phyloP scores from a whole-genome alignment of 2,888 invertebrate genomes.

The Ophonus ardosiacus region DNA sequence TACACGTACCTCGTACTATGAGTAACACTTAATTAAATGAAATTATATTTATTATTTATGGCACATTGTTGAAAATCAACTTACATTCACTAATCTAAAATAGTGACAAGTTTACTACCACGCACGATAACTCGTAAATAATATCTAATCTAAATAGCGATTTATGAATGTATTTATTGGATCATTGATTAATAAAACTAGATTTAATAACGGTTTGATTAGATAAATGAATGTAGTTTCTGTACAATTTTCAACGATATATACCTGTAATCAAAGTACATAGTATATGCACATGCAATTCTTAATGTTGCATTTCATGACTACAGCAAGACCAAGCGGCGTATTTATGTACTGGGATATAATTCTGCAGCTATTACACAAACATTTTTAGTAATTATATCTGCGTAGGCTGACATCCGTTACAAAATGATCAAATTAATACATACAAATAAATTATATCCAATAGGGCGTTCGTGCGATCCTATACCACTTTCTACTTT shows the following conservation, averaged over 20 bases:
- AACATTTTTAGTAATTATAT: constrained; percentile 11
- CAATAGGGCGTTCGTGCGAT: neutral
- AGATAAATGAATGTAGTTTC: constrained; percentile 16
- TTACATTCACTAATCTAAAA: neutral
- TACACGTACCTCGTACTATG: neutral
- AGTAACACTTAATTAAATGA: neutral
- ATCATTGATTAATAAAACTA: constrained; percentile 34
- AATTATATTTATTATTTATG: no score
- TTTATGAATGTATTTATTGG: constrained; percentile 18
- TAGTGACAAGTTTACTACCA: neutral
- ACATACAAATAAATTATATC: neutral
- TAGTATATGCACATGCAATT: constrained; percentile 31
- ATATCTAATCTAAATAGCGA: constrained; percentile 23
- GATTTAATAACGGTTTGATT: constrained; percentile 36
- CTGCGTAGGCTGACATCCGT: constrained; percentile 14
- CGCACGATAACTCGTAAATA: neutral
- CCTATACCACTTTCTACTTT: neutral
- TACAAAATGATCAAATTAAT: neutral
- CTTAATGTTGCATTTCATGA: constrained; percentile 6
- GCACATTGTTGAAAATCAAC: neutral
- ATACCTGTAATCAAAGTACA: constrained; percentile 27
- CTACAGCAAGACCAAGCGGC: neutral
- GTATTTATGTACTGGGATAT: neutral
- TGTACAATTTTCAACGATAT: constrained; percentile 28
- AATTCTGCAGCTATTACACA: neutral